phyloP scores from a whole-genome alignment of 2,888 invertebrate species.

The Uropetala carovei region DNA sequence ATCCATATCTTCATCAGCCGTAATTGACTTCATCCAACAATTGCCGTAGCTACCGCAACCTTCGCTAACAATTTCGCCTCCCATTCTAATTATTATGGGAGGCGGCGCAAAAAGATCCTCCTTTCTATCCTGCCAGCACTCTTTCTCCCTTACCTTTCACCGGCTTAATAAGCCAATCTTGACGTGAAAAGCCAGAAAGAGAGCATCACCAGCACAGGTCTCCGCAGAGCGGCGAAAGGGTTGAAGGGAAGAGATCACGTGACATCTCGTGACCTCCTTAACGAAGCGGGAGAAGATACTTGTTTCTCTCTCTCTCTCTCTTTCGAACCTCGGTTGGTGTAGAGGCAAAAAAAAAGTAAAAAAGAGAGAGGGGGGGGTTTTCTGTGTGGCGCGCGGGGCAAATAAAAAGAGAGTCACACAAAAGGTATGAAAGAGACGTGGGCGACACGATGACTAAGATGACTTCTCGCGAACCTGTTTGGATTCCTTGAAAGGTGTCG shows the following conservation, averaged over 20 bases:
- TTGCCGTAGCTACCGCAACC: neutral
- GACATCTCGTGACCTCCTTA: slow-evolving; percentile 17
- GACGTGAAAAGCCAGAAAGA: neutral
- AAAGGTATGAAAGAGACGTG: too few species aligned
- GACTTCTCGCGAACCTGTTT: too few species aligned
- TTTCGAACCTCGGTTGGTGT: neutral
- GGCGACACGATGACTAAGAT: too few species aligned
- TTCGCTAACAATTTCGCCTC: neutral
- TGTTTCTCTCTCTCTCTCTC: neutral
- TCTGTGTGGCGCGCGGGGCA: too few species aligned
- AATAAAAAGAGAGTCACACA: too few species aligned
- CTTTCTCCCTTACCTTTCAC: neutral
- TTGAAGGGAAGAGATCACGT: neutral
- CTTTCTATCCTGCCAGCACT: too few species aligned
- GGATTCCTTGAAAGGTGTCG: too few species aligned
- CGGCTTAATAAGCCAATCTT: neutral
- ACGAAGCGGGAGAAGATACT: neutral
- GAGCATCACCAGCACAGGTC: neutral
- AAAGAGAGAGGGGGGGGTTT: too few species aligned
- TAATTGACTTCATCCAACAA: neutral
- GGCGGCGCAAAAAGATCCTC: neutral
- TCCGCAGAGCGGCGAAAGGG: neutral
- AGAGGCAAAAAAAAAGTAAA: neutral
- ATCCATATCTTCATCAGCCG: neutral
- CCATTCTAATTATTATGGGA: slow-evolving; percentile 7